Base-by-base conservation (phyloP, 2,113 vertebrate species). In the Pogona vitticeps region DNA sequence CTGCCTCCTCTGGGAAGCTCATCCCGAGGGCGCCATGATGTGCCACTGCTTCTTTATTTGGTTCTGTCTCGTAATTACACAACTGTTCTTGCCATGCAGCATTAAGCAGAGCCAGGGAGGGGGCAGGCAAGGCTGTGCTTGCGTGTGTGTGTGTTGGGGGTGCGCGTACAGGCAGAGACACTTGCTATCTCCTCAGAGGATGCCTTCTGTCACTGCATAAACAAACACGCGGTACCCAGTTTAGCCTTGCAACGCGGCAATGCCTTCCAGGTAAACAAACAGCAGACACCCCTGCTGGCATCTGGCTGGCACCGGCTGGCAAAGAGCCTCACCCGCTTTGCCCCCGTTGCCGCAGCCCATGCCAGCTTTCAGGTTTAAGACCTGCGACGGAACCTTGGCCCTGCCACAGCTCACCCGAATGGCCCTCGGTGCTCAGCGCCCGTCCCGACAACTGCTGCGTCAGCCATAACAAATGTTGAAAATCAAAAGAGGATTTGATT, bases 191-290 rank as follows among this genome's bases (percentile, higher is more conserved):
- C 93, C 90, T 33, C 85, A 42, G 91, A 88, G 86, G 86, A 87
- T 1, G 82, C 94, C 94, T 92, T 95, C 94, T 95, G 95, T 93
- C 72, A 0, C 93, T 92, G 91, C 78, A 91, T 90, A 94, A 92
- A 93, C 92, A 95, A 73, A 89, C 76, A 56, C 78, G 1, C 81
- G 68, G 90, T 89, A 89, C 91, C 93, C 93, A 92, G 17, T 67
- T 86, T 84, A 6, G 3, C 85, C 76, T 28, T 87, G 87, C 88
- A 91, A 91, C 81, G 83, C 89, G 92, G 92, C 76, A 52, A 92
- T 90, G 87, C 73, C 0, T 91, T 92, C 88, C 89, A 89, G 67
- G 91, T 87, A 82, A 88, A 92, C 89, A 8, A 42, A 75, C 82
- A 42, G 88, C 23, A 81, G 82, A 56, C 31, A 21, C 4, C 84